phyloP scores from a whole-genome alignment of 2,113 vertebrate genomes.

The Dunckerocampus dactyliophorus region DNA sequence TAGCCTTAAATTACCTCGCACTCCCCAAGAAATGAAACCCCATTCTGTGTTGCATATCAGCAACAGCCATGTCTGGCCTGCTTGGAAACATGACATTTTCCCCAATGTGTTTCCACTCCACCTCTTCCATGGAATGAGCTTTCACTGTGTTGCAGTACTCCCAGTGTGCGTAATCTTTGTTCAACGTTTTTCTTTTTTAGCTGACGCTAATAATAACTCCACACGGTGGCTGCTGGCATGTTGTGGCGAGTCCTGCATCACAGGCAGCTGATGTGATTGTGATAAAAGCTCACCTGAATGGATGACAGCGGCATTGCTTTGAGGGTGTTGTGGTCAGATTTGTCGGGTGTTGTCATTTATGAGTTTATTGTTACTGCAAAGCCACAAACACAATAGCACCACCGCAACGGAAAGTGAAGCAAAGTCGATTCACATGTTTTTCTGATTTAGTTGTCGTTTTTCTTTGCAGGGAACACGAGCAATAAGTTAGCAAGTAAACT shows the following conservation, averaged over 20 bases:
- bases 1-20: background rate
- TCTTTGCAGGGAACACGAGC: background rate
- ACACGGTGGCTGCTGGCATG: conserved; percentile 12
- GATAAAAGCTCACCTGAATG: conserved; percentile 3
- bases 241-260: conserved; percentile 19
- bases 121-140: background rate
- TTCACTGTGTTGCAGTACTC: background rate
- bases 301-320: conserved; percentile 16
- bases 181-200: background rate
- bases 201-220: conserved; percentile 9
- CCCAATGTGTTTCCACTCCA: background rate
- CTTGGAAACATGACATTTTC: background rate
- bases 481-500: background rate
- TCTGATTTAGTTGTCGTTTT: background rate
- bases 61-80: background rate
- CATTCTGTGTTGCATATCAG: background rate
- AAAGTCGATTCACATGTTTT: background rate
- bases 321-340: conserved; percentile 17
- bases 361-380: conserved; percentile 20
- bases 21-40: background rate
- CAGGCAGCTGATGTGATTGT: conserved; percentile 19
- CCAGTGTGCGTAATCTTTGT: background rate
- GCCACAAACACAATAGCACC: conserved; percentile 8
- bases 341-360: conserved; percentile 5
- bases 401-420: background rate